A percentile compares a stretch with the other conserved stretches of the same genome.
phyloP scores from a whole-genome alignment of 2,888 invertebrate species.

The Cheilosia variabilis region DNA sequence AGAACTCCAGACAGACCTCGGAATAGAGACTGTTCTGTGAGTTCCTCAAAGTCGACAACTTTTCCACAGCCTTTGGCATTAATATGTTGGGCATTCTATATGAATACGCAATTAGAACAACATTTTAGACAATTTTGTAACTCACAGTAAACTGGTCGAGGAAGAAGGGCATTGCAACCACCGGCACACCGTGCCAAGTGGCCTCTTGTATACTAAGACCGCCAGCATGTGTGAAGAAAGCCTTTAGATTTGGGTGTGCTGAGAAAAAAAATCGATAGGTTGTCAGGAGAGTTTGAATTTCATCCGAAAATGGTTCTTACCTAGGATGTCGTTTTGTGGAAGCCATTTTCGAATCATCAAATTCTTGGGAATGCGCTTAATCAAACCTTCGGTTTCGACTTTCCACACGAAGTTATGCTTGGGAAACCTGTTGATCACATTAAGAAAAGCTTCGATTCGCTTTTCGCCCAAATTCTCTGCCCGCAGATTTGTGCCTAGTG shows the following conservation, averaged over 20 bases:
- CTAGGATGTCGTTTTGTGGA: conserved; percentile 85
- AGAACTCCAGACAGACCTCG: conserved; percentile 59
- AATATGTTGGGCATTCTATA: conserved; percentile 38
- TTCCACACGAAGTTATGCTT: conserved; percentile 81
- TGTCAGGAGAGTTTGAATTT: background rate
- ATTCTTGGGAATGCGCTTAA: conserved; percentile 81
- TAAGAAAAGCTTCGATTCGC: conserved; percentile 76
- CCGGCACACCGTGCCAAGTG: conserved; percentile 77
- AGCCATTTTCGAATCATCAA: conserved; percentile 84
- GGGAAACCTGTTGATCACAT: conserved; percentile 77
- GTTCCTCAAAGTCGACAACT: conserved; percentile 59
- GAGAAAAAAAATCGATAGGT: background rate
- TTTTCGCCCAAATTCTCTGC: conserved; percentile 69
- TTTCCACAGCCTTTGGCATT: conserved; percentile 52
- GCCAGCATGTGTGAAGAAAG: conserved; percentile 77
- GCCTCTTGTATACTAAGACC: conserved; percentile 77
- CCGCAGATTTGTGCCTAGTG: conserved; percentile 79
- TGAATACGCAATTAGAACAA: background rate
- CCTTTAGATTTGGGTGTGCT: conserved; percentile 76
- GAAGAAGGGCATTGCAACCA: conserved; percentile 77
- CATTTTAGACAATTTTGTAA: background rate
- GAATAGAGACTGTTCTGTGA: conserved; percentile 50
- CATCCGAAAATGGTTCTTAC: conserved; percentile 78
- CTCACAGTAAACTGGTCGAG: conserved; percentile 76
- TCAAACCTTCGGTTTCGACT: conserved; percentile 74